Base-by-base conservation (phyloP, 2,888 invertebrate genomes). In the Hymenopus coronatus region DNA sequence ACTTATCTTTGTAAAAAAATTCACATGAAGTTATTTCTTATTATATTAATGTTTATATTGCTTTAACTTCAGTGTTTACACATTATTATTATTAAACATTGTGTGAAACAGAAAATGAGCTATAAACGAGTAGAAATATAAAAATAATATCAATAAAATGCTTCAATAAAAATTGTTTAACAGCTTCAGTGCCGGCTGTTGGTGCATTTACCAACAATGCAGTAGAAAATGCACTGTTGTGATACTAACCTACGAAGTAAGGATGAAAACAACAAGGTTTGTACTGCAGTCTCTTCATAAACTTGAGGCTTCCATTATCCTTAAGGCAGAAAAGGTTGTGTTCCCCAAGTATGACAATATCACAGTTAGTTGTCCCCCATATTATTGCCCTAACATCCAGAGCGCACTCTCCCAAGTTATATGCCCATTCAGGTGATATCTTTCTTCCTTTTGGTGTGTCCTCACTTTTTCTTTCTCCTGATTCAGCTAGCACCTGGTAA, bases 231-330 rank as follows among this genome's bases (percentile, higher is more conserved):
- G 15, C 20, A 15, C 4, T 40, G 40, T 2, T 20, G 70, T 83
- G 40, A 20, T 9, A 88, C 88, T 88, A 81, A 90, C 96, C 96
- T 91, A 96, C 94, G 14, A 96, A 94, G 92, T 97, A 98, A 14
- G 96, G 95, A 91, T 94, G 94, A 92, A 97, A 97, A 92, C 97
- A 97, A 90, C 96, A 94, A 0, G 98, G 97, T 90, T 96, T 96
- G 93, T 96, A 98, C 92, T 98, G 98, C 90, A 98, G 95, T 92
- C 97, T 96, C 92, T 98, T 97, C 93, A 97, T 96, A 92, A 96
- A 98, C 92, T 96, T 96, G 91, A 98, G 93, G 88, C 96, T 95
- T 14, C 98, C 98, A 91, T 95, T 96, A 91, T 97, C 97, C 91
- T 95, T 96, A 91, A 98, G 94, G 92, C 96, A 97, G 92, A 96